phyloP scores from a whole-genome alignment of 1,140 invertebrate genomes.

The Maniola jurtina region DNA sequence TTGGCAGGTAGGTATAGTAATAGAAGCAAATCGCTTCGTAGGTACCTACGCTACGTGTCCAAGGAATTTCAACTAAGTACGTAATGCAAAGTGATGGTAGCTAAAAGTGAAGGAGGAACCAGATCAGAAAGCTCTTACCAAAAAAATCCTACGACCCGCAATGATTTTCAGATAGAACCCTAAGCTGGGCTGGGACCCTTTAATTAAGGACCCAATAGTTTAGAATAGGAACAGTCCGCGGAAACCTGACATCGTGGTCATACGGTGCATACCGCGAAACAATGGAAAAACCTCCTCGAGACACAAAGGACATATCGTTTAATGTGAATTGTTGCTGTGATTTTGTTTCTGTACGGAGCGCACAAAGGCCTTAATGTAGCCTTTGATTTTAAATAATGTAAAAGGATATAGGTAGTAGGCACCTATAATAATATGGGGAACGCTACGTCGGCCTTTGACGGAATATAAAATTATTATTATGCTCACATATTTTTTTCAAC shows the following conservation, averaged over 20 bases:
- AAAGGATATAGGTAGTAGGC: constrained; percentile 8
- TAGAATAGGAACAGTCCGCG: not conserved
- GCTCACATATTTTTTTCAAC: not conserved
- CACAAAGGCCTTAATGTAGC: constrained; percentile 39
- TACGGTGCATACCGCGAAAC: constrained; percentile 48
- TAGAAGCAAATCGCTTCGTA: no score
- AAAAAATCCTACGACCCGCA: no score
- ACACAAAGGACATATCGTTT: constrained; percentile 66
- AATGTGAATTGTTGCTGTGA: constrained; percentile 60
- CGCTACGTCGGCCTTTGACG: not conserved
- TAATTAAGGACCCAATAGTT: no score
- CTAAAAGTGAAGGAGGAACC: no score
- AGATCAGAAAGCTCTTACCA: no score
- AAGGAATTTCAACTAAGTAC: no score
- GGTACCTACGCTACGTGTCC: no score
- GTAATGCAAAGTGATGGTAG: no score
- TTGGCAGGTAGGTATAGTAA: no score
- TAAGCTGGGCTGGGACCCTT: no score
- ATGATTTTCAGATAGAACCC: no score
- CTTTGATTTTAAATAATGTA: constrained; percentile 36
- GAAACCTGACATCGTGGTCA: not conserved
- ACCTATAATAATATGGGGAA: not conserved
- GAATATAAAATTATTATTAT: not conserved
- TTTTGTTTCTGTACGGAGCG: constrained; percentile 21
- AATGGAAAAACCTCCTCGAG: constrained; percentile 60